Evolutionary conservation across 2,888 invertebrate genomes (phyloP).

Genomic region (Odontocerum albicorne): DNA sequence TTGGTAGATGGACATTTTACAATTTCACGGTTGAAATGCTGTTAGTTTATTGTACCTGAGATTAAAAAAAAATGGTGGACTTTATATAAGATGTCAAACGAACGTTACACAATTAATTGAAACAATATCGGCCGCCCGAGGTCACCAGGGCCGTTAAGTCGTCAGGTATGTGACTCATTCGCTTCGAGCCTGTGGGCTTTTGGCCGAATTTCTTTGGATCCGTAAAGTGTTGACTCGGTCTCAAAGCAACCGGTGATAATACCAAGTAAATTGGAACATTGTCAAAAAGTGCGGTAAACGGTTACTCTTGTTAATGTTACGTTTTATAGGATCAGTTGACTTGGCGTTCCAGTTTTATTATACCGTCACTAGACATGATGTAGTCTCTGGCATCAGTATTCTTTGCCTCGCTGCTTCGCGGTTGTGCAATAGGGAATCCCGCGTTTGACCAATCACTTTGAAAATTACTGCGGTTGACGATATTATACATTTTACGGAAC

Average conservation of each 20-base stretch:
- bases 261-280: not conserved
- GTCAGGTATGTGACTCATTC: slow-evolving; percentile 17
- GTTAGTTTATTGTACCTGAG: too few species aligned
- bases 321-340: not conserved
- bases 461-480: not conserved
- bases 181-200: slow-evolving; percentile 4
- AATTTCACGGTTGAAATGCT: too few species aligned
- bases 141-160: slow-evolving; percentile 27
- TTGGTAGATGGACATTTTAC: too few species aligned
- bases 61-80: too few species aligned
- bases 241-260: not conserved
- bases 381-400: slow-evolving; percentile 19
- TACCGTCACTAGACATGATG: not conserved
- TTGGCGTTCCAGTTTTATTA: not conserved
- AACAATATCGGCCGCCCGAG: slow-evolving; percentile 10
- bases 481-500: slow-evolving; percentile 1
- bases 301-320: too few species aligned
- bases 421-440: slow-evolving; percentile 31
- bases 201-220: slow-evolving; percentile 20
- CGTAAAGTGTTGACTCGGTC: not conserved
- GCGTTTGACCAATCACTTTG: not conserved
- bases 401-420: slow-evolving; percentile 19
- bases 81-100: too few species aligned
- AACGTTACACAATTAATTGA: slow-evolving; percentile 8
- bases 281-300: too few species aligned